Evolutionary conservation across 64 coral and sea anemone species (phyloP).

Genomic region (Actinia tenebrosa): DNA sequence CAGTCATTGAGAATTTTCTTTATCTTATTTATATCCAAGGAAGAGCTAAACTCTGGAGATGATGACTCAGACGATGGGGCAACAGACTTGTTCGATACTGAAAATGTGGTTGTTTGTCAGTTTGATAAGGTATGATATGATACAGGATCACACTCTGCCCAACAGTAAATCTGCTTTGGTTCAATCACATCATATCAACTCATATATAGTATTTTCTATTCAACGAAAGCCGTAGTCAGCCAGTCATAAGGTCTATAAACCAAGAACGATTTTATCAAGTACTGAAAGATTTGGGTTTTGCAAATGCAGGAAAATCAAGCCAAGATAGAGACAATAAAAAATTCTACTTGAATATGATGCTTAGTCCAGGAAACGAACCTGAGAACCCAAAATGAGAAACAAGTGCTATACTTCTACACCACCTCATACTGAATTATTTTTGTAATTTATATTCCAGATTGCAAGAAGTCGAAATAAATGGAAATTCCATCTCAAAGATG

Average conservation of each 20-base stretch:
- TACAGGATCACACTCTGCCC: background rate
- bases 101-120: slow-evolving; percentile 96
- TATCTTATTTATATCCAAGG: slow-evolving; percentile 18
- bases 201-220: no score
- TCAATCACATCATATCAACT: background rate
- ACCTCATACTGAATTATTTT: background rate
- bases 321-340: no score
- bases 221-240: no score
- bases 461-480: slow-evolving; percentile 90
- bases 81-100: slow-evolving; percentile 90
- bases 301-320: no score
- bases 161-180: background rate
- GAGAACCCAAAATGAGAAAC: no score
- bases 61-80: slow-evolving; percentile 91
- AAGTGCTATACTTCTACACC: no score
- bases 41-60: slow-evolving; percentile 90
- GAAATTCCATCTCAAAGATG: slow-evolving; percentile 98
- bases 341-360: no score
- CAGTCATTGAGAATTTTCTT: background rate
- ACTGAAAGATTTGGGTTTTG: no score
- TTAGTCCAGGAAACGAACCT: no score
- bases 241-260: no score
- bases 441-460: slow-evolving; percentile 48
- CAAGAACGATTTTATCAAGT: no score
- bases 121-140: slow-evolving; percentile 68